Evolutionary conservation across 2,797 vertebrate genomes (phyloP).

Genomic region (Argyrosomus regius): DNA sequence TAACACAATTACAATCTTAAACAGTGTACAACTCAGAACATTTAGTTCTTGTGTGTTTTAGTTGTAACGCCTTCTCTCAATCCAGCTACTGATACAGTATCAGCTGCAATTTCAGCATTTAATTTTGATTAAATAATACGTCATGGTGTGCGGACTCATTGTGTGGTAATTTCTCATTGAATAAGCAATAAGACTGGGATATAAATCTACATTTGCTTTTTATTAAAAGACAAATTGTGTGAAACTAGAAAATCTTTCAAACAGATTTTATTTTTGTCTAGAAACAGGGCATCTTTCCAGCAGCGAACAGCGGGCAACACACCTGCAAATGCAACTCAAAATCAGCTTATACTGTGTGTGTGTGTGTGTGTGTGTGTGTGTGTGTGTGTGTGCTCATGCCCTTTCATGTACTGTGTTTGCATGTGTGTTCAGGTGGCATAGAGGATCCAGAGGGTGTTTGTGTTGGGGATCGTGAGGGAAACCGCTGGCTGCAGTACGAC

Average conservation of each 20-base stretch:
- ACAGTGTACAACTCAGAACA: not conserved
- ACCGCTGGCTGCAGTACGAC: conserved; percentile 95
- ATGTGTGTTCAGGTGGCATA: conserved; percentile 85
- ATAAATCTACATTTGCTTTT: conserved; percentile 30
- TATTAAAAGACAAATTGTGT: conserved; percentile 22
- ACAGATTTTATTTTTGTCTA: not conserved
- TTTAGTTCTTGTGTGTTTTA: not conserved
- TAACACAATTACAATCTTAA: not conserved
- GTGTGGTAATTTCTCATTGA: conserved; percentile 18
- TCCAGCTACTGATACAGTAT: not conserved
- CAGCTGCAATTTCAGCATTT: conserved; percentile 5
- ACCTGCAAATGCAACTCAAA: not conserved
- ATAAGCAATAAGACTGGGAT: not conserved
- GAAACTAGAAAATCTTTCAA: conserved; percentile 13
- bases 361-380: not conserved
- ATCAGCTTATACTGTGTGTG: not conserved
- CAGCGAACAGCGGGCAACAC: not conserved
- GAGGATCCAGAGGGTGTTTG: conserved; percentile 82
- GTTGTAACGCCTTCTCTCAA: not conserved
- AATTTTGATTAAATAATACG: conserved; percentile 15
- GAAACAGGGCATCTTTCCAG: not conserved
- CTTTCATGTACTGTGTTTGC: conserved; percentile 18
- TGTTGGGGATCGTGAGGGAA: conserved; percentile 91
- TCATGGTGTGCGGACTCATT: conserved; percentile 12
- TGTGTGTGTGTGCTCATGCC: not conserved